phyloP scores from a whole-genome alignment of 1,140 invertebrate genomes.

The Lasioglossum baleicum region DNA sequence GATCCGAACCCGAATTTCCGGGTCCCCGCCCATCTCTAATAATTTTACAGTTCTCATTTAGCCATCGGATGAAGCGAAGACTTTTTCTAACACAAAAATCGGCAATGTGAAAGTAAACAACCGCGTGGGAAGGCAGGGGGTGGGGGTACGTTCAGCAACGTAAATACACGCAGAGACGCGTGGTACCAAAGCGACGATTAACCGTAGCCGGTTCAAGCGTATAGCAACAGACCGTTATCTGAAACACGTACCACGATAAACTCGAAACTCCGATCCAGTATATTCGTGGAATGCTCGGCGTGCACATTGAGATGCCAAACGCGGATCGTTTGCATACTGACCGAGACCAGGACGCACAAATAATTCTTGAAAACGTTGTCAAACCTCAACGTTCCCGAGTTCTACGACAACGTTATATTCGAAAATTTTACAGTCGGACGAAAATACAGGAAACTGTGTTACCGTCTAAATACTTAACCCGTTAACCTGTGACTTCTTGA shows the following conservation, averaged over 20 bases:
- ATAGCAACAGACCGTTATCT: constrained; percentile 56
- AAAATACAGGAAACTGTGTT: too few species aligned
- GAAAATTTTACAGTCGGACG: too few species aligned
- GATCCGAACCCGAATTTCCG: too few species aligned
- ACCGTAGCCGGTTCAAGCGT: constrained; percentile 30
- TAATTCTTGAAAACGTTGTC: neutral
- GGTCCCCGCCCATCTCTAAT: too few species aligned
- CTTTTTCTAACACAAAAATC: neutral
- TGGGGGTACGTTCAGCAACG: neutral
- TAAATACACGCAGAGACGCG: neutral
- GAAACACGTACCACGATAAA: constrained; percentile 51
- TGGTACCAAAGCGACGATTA: constrained; percentile 35
- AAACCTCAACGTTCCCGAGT: neutral
- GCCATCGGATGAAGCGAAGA: too few species aligned
- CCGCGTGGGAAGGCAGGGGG: neutral
- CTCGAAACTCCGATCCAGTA: constrained; percentile 34
- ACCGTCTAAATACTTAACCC: too few species aligned
- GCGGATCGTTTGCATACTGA: neutral
- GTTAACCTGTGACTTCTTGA: too few species aligned
- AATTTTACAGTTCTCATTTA: too few species aligned
- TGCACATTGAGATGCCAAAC: neutral
- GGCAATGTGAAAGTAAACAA: constrained; percentile 29
- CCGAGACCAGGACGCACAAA: neutral
- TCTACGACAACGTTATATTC: too few species aligned
- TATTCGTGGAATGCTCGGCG: constrained; percentile 27